These are phyloP conservation scores for Oikopleura dioica DNA, from an alignment of 23 tunicate genomes.

Conservation along the genomic window DNA sequence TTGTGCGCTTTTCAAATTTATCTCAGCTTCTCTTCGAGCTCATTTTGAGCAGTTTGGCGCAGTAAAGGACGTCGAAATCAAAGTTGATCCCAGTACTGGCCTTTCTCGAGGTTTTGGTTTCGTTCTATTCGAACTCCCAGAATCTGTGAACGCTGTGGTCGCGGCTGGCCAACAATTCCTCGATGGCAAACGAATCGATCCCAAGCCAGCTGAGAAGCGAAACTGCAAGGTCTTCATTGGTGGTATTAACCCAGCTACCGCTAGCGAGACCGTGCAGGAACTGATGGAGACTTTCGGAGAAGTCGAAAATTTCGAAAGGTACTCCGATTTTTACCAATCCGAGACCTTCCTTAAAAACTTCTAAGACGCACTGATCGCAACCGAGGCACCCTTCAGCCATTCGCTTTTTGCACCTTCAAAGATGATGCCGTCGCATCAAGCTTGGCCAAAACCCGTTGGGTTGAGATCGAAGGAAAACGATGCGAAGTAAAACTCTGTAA, in stretches of 20 bases:
- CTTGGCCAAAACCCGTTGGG: background rate
- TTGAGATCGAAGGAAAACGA: background rate
- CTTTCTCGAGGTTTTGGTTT: conserved; percentile 1
- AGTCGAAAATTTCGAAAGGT: background rate
- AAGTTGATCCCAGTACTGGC: conserved; percentile 3
- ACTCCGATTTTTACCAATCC: background rate
- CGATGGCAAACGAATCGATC: background rate
- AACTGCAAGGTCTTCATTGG: background rate
- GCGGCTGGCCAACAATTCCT: background rate
- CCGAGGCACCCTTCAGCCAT: background rate
- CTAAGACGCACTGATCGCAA: background rate
- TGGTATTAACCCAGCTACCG: background rate
- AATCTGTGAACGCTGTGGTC: background rate
- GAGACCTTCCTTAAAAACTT: too few relatives aligned
- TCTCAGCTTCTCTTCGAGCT: background rate
- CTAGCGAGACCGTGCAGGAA: background rate
- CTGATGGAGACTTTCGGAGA: background rate
- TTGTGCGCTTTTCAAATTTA: background rate
- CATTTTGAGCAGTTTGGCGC: background rate
- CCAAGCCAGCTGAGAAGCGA: background rate
- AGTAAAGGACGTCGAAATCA: background rate
- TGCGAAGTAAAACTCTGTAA: background rate
- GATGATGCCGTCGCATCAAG: background rate
- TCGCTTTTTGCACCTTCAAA: background rate
- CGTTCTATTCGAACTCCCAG: background rate